Base-by-base conservation (phyloP, 2,888 invertebrate species). In the Anthrax anthrax region DNA sequence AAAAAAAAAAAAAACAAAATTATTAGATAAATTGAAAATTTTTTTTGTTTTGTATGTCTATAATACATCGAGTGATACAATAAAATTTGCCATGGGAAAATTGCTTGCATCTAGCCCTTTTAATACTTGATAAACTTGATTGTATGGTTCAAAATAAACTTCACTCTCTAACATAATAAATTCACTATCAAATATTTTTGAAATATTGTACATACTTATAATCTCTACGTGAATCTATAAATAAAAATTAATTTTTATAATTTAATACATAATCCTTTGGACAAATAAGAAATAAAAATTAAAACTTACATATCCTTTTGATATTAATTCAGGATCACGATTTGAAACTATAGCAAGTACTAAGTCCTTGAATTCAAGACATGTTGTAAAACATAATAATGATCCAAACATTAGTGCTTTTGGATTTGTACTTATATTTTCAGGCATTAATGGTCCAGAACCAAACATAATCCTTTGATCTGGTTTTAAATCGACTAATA, bases 131-230 rank as follows among this genome's bases (percentile, higher is more conserved):
- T 86, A 67, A 0, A 86, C 83, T 57, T 82, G 78, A 51, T 79
- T 73, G 59, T 88, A 89, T 0, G 88, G 84, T 58, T 88, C 88
- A 60, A 88, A 87, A 62, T 81, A 90, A 0, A 83, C 78, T 43
- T 77, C 78, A 44, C 84, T 80, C 61, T 88, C 86, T 3, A 84
- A 74, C 82, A 88, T 83, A 1, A 76, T 57, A 50, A 74, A 76
- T 1, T 68, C 61, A 1, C 64, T 60, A 19, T 58, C 55, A 45
- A 68, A 62, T 40, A 69, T 59, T 18, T 56, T 54, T 2, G 60
- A 58, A 19, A 63, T 56, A 47, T 67, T 63, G 36, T 57, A 56
- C 36, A 63, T 64, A 18, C 55, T 59, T 4, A 58, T 52, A 43
- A 67, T 62, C 53, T 64, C 60, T 23, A 68, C 61, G 44, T 60